Conservation (phyloP, 2,113 vertebrate genomes). For the Verasper variegatus region DNA sequence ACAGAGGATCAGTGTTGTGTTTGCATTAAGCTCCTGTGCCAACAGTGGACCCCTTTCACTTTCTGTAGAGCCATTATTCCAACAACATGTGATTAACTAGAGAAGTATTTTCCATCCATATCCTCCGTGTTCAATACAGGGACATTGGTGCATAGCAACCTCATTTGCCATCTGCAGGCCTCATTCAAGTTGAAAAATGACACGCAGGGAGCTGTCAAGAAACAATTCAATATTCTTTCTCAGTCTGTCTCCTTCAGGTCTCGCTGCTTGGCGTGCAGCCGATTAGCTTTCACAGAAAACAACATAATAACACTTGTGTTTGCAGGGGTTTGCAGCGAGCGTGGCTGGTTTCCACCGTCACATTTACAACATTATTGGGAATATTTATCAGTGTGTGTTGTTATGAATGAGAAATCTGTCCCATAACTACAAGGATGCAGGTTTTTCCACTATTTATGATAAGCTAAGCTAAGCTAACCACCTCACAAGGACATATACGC, state of each 20-base stretch:
- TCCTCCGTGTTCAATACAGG: conserved; percentile 57
- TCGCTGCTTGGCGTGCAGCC: conserved; percentile 12
- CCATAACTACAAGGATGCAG: too few species aligned
- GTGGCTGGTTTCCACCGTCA: conserved; percentile 3
- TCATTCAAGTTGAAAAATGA: conserved; percentile 73
- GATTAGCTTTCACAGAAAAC: conserved; percentile 21
- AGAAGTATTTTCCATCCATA: conserved; percentile 29
- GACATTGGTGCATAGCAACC: conserved; percentile 74
- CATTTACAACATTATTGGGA: too few species aligned
- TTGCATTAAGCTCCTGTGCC: conserved; percentile 13
- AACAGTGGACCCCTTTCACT: conserved; percentile 42
- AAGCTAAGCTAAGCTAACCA: too few species aligned
- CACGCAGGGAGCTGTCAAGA: conserved; percentile 66
- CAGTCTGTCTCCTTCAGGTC: conserved; percentile 33
- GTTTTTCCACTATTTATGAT: too few species aligned
- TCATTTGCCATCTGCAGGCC: conserved; percentile 70
- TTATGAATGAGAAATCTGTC: too few species aligned
- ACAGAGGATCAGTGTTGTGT: background rate
- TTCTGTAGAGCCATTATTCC: conserved; percentile 7
- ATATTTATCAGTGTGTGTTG: too few species aligned
- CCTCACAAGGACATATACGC: too few species aligned
- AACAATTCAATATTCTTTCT: conserved; percentile 63
- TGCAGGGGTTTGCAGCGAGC: conserved; percentile 13
- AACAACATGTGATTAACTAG: conserved; percentile 38
- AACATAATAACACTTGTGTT: conserved; percentile 27